Base-by-base conservation (phyloP, 2,797 vertebrate species). In the Pseudopleuronectes americanus region DNA sequence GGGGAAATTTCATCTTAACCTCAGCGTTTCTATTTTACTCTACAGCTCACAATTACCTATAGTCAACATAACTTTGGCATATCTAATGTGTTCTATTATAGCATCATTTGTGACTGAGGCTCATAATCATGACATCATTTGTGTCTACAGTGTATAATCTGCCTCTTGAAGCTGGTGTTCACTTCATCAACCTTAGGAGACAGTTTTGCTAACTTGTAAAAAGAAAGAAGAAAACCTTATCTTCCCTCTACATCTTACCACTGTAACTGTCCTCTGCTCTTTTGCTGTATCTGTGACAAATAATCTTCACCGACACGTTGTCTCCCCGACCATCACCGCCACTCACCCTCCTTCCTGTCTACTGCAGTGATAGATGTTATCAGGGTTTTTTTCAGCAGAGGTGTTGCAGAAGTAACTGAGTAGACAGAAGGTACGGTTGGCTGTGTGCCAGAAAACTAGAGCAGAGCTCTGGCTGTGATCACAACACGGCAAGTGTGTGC, bases 331-430 rank as follows among this genome's bases (percentile, higher is more conserved):
- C 10, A 41, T 14, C 38, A 41, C 3, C 38, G 14, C 3, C 38
- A 41, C 10, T 14, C 38, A 5, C 43, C 52, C 23, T 28, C 16
- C 57, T 57, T 38, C 64, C 77, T 61, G 64, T 64, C 74, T 66
- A 65, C 16, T 14, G 31, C n/a, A 33, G 67, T 74, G 68, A 73
- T 69, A 75, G 77, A 86, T 85, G 76, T 75, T 88, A 81, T 87
- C 85, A 80, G 71, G 56, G 67, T 49, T 79, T 77, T 77, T 68
- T 75, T 53, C 79, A 77, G 84, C 74, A 56, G 62, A 67, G 78
- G 57, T 76, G 67, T 60, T 68, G 74, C 62, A 84, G 63, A 61
- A 74, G 60, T 79, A 79, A 70, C 74, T 61, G 74, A n/a, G 16
- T 1, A 80, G 68, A 80, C 76, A 65, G 70, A 81, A 55, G 66